Conservation (phyloP, 2,113 vertebrate species). For the Heterochromis multidens region DNA sequence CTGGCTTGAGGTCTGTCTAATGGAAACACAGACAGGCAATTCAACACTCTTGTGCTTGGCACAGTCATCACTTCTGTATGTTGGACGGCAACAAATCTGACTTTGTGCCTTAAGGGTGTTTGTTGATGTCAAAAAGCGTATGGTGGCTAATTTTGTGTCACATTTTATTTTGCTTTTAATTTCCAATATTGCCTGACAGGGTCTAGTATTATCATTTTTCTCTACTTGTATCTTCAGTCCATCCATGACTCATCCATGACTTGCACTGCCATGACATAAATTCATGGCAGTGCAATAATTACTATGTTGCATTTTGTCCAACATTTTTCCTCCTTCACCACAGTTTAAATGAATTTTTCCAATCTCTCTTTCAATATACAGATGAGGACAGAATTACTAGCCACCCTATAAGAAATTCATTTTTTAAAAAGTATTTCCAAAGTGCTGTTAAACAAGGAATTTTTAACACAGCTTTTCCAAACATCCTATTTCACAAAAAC, state of each 20-base stretch:
- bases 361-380: background rate
- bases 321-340: background rate
- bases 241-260: background rate
- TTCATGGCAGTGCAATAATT: background rate
- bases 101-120: background rate
- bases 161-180: background rate
- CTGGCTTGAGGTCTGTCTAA: conserved; percentile 1
- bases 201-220: background rate
- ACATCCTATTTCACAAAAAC: background rate
- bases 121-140: background rate
- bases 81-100: background rate
- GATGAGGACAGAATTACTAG: background rate
- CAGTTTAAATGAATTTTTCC: background rate
- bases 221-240: background rate
- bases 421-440: background rate
- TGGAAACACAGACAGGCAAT: background rate
- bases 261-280: too few relatives aligned
- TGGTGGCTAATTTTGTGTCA: background rate
- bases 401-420: background rate
- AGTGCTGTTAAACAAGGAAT: background rate
- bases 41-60: background rate
- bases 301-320: background rate
- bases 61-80: background rate
- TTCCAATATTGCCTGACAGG: background rate
- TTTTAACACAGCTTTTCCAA: background rate